These are phyloP conservation scores for Thamnophis sirtalis DNA, from an alignment of 2,113 vertebrate genomes.

Conservation along the genomic window DNA sequence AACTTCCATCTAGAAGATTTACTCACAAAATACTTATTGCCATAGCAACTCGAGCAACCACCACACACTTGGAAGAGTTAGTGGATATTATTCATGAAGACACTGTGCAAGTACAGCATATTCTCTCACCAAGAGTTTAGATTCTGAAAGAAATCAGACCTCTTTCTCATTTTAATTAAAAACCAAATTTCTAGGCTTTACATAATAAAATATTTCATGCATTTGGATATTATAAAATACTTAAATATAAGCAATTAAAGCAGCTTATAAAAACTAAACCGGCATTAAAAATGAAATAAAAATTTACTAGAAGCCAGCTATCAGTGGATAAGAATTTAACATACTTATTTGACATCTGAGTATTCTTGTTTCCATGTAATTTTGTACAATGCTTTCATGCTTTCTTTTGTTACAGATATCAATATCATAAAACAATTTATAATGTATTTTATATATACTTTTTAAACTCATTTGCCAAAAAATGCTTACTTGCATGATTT, in stretches of 20 bases:
- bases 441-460: neutral
- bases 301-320: neutral
- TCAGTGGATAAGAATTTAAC: neutral
- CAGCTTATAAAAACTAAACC: neutral
- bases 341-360: neutral
- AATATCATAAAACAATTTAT: neutral
- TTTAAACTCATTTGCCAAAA: neutral
- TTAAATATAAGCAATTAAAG: neutral
- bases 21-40: neutral
- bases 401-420: neutral
- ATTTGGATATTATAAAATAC: neutral
- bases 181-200: neutral
- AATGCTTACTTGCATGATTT: neutral
- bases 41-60: neutral
- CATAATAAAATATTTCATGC: neutral
- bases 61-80: neutral
- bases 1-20: neutral
- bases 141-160: neutral
- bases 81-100: neutral
- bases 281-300: neutral
- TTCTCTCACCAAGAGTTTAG: neutral
- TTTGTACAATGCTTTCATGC: neutral
- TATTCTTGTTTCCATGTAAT: neutral
- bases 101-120: neutral
- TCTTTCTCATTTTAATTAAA: neutral